Evolutionary conservation across 2,888 invertebrate species (phyloP).

Genomic region (Smittia sp.): DNA sequence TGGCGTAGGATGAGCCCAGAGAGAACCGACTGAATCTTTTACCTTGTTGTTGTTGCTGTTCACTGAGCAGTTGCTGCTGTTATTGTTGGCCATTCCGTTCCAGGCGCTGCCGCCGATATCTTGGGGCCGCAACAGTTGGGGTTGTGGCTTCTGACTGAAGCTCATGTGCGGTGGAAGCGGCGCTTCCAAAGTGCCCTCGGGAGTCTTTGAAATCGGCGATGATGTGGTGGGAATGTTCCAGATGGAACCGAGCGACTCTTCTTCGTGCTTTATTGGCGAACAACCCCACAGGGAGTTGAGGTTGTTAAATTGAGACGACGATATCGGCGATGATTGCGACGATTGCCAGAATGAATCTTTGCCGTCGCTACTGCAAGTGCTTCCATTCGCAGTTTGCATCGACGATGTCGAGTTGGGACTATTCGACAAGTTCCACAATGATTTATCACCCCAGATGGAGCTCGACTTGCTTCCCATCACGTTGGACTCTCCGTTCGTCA

Average conservation of each 20-base stretch:
- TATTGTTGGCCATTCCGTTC: conserved; percentile 45
- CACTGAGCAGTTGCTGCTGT: conserved; percentile 43
- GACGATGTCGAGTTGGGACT: conserved; percentile 35
- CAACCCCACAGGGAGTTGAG: conserved; percentile 32
- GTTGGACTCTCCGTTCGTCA: conserved; percentile 42
- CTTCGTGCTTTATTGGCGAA: conserved; percentile 27
- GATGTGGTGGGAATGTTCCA: conserved; percentile 43
- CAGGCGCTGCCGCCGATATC: conserved; percentile 51
- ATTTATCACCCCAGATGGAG: conserved; percentile 41
- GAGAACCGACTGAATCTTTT: conserved; percentile 41
- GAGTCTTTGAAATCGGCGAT: background rate
- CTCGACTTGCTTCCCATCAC: conserved; percentile 47
- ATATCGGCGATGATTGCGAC: conserved; percentile 50
- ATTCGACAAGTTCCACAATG: conserved; percentile 32
- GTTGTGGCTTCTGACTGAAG: conserved; percentile 31
- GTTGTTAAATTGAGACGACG: conserved; percentile 27
- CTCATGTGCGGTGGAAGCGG: conserved; percentile 39
- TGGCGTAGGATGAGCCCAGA: conserved; percentile 42
- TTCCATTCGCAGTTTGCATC: conserved; percentile 34
- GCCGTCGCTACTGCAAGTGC: conserved; percentile 47
- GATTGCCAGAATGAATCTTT: conserved; percentile 53
- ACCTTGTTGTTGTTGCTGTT: conserved; percentile 45
- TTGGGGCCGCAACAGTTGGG: conserved; percentile 44
- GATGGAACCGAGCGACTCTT: conserved; percentile 44
- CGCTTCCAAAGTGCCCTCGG: conserved; percentile 33